Evolutionary conservation across 2,888 invertebrate species (phyloP).

Genomic region (Dynastes hyllus): DNA sequence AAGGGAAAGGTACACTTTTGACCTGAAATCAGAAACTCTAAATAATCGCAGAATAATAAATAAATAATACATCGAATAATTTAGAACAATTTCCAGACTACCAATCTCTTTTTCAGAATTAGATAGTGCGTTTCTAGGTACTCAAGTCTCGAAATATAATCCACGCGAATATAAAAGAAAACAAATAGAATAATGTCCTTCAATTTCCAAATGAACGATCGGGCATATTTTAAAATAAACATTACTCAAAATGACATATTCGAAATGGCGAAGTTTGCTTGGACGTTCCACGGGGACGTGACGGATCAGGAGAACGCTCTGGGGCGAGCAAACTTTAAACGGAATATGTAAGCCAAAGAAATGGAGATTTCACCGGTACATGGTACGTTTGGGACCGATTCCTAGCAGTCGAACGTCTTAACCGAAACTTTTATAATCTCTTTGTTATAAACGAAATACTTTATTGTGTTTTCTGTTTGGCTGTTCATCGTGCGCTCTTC

Average conservation of each 20-base stretch:
- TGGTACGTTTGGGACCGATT: constrained; percentile 54
- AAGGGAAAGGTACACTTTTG: no score
- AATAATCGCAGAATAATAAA: no score
- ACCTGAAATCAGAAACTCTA: no score
- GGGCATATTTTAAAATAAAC: constrained; percentile 36
- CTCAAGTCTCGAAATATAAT: no score
- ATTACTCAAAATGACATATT: constrained; percentile 46
- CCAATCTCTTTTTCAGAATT: neutral
- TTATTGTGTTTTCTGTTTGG: constrained; percentile 42
- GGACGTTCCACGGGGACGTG: constrained; percentile 29
- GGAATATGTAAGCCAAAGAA: constrained; percentile 51
- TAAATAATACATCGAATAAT: no score
- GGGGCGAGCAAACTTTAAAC: constrained; percentile 49
- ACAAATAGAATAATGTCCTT: neutral
- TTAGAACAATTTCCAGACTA: no score
- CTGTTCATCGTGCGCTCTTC: neutral
- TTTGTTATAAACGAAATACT: constrained; percentile 37
- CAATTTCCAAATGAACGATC: constrained; percentile 35
- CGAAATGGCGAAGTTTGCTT: constrained; percentile 37
- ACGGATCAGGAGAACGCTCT: neutral
- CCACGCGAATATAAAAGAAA: no score
- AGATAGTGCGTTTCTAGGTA: no score
- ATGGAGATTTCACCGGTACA: constrained; percentile 52
- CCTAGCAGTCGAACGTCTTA: constrained; percentile 45
- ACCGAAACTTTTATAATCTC: constrained; percentile 53